Percentiles rank a stretch among this genome's conserved stretches.
phyloP scores from a whole-genome alignment of 1,140 invertebrate genomes.

The Scylla paramamosain region DNA sequence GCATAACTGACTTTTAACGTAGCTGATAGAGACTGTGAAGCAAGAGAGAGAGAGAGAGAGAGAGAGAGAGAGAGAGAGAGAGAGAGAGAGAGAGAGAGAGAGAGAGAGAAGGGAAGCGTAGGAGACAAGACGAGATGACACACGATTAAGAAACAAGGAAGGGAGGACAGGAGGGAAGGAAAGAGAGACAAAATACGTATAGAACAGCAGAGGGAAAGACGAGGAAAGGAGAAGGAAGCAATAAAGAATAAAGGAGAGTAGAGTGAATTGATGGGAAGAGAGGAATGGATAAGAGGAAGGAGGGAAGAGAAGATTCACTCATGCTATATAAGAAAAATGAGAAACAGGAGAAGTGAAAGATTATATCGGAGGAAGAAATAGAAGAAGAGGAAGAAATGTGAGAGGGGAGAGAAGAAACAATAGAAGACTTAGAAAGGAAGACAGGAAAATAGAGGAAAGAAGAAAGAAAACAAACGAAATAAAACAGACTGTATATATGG shows the following conservation, averaged over 20 bases:
- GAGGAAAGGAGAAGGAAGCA: neutral
- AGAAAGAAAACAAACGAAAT: neutral
- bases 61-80: too few relatives aligned
- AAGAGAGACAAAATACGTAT: neutral
- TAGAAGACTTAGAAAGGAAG: neutral
- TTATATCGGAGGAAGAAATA: neutral
- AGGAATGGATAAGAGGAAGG: neutral
- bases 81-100: too few relatives aligned
- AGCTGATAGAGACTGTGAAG: neutral
- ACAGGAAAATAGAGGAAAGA: neutral
- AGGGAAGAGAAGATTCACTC: neutral
- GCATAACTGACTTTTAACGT: too few relatives aligned
- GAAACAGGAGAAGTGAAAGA: neutral
- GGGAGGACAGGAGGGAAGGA: neutral
- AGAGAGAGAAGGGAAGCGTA: neutral
- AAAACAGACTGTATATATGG: neutral
- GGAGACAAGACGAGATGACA: neutral
- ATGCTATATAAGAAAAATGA: neutral
- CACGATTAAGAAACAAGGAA: neutral
- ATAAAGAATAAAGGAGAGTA: neutral
- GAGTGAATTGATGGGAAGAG: neutral
- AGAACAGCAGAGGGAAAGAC: neutral
- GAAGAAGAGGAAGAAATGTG: neutral
- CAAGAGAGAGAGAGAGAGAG: neutral
- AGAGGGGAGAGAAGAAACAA: neutral